Conservation (phyloP, 2,797 vertebrate genomes). For the Muraenolepis orangiensis region DNA sequence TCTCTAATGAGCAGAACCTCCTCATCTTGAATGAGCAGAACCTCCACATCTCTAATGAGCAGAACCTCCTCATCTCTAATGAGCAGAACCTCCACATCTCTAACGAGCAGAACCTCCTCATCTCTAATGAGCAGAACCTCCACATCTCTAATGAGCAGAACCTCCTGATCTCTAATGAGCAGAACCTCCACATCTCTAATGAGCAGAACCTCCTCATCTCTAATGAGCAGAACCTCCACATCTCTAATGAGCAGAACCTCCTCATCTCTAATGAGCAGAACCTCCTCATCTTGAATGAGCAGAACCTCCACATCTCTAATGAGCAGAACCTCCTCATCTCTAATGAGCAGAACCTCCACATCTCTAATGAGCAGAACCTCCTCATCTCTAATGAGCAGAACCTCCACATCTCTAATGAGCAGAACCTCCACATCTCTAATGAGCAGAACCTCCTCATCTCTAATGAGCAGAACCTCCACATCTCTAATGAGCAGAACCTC, state of each 20-base stretch:
- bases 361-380: too few species aligned
- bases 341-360: not conserved
- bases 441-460: too few species aligned
- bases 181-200: not conserved
- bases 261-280: not conserved
- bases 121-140: not conserved
- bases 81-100: not conserved
- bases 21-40: too few species aligned
- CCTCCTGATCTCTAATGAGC: too few species aligned
- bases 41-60: not conserved
- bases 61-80: not conserved
- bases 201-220: not conserved
- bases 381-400: not conserved
- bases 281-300: too few species aligned
- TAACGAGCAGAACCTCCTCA: too few species aligned
- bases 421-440: too few species aligned
- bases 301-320: not conserved
- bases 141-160: not conserved
- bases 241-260: not conserved
- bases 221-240: not conserved
- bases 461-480: not conserved
- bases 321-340: not conserved
- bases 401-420: not conserved
- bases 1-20: not conserved
- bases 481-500: not conserved